A percentile compares a stretch with the other conserved stretches of the same genome.
These are phyloP conservation scores for Cherax destructor DNA, from an alignment of 1,140 invertebrate genomes.

Conservation along the genomic window DNA sequence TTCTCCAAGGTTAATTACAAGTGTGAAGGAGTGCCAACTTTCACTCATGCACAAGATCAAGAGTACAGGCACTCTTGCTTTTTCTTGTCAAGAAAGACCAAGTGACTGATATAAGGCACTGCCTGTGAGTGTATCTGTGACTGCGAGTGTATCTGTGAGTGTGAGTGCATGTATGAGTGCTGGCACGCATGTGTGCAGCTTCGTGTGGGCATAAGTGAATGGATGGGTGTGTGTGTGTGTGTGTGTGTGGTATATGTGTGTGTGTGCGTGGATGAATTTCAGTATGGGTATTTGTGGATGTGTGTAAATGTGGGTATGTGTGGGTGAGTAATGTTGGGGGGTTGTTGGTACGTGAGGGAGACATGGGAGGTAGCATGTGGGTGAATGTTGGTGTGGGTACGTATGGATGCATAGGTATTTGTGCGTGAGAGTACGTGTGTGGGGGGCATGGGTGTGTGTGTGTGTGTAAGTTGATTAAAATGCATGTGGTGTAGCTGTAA, in stretches of 20 bases:
- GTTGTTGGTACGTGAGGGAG: no score
- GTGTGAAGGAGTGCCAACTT: no score
- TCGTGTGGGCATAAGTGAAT: background rate
- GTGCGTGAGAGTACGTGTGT: background rate
- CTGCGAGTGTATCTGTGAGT: no score
- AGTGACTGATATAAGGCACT: no score
- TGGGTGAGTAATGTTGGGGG: background rate
- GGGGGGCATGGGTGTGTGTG: no score
- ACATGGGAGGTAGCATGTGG: no score
- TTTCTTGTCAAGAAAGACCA: no score
- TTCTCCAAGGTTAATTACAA: no score
- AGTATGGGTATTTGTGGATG: constrained; percentile 13
- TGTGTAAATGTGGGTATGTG: background rate
- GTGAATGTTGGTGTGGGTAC: background rate
- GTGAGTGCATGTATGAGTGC: background rate
- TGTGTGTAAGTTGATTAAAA: background rate
- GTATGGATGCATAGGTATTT: background rate
- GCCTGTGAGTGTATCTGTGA: no score
- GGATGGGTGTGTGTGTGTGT: background rate
- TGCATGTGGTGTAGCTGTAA: background rate
- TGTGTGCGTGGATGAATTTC: background rate
- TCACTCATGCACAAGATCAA: no score
- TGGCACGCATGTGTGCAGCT: background rate
- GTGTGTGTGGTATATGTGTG: background rate
- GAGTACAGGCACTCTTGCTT: no score